Evolutionary conservation across 2,888 invertebrate genomes (phyloP).

Genomic region (Myopa testacea): DNA sequence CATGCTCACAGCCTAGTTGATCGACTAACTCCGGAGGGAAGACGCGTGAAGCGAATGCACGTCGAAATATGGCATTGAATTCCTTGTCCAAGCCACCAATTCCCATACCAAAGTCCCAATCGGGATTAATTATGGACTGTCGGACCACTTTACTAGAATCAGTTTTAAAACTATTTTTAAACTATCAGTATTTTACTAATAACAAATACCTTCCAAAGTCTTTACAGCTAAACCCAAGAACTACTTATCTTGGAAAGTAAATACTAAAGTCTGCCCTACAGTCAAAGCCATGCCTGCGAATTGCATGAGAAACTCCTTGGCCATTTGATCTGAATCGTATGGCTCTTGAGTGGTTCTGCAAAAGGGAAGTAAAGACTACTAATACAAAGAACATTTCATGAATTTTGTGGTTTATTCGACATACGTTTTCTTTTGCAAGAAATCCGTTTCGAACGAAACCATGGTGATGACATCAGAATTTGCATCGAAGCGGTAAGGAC

Average conservation of each 20-base stretch:
- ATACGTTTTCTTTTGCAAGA: conserved; percentile 94
- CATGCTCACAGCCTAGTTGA: conserved; percentile 97
- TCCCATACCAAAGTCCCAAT: conserved; percentile 99
- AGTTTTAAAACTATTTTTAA: too few species aligned
- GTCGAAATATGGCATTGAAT: conserved; percentile 97
- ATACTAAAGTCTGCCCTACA: conserved; percentile 91
- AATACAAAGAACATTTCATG: background rate
- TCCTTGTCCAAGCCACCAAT: conserved; percentile 98
- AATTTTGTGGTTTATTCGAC: conserved; percentile 33
- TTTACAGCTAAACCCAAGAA: conserved; percentile 85
- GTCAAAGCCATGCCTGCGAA: conserved; percentile 93
- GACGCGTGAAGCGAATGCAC: conserved; percentile 98
- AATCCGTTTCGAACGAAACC: conserved; percentile 91
- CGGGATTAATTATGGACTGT: conserved; percentile 97
- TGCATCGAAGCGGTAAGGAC: conserved; percentile 79
- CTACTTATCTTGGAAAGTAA: conserved; percentile 90
- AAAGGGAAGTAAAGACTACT: conserved; percentile 17
- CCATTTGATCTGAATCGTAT: conserved; percentile 97
- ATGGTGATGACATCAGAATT: conserved; percentile 84
- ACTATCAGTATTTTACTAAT: too few species aligned
- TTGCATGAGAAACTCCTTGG: conserved; percentile 89
- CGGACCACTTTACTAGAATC: conserved; percentile 68
- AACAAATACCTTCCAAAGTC: conserved; percentile 81
- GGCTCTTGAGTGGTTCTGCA: conserved; percentile 86
- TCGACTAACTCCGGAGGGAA: conserved; percentile 98